Evolutionary conservation across 2,888 invertebrate genomes (phyloP), one percentile per base, ranked within the genome.

Genomic region (Oligia fasciuncula): DNA sequence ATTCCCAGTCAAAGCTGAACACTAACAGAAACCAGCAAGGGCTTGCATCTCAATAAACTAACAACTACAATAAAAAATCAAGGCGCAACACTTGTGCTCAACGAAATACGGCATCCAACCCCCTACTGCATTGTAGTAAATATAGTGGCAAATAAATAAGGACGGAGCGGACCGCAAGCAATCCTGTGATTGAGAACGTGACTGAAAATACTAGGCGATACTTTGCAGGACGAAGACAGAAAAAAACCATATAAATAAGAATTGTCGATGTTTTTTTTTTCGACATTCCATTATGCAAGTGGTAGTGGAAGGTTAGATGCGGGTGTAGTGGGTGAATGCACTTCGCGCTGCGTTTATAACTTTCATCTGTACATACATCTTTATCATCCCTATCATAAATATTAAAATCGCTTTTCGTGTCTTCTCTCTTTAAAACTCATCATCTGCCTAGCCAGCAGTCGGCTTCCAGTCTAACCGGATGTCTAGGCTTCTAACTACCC

Each of bases 141-240:
- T 86, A 83, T 88, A 87, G 80, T 77, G 69, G 73, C 84, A 86
- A 89, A 90, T 91, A 91, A 91, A 91, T 89, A 91, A 86, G 83
- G 72, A 73, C 73, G 72, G 76, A 65, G n/a, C 71, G 77, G 84
- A 87, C 91, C 88, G 87, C 88, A 84, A 90, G 90, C 92, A 92
- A 93, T 93, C 88, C 90, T 77, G 87, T 92, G 93, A 94, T 94
- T 93, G 93, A 91, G 91, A 92, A 93, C 94, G 93, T 94, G 94
- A 91, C 87, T 88, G 85, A 88, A 89, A 90, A 89, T 89, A 88
- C 87, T 77, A 81, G 80, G 82, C 76, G 90, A 82, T 83, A 87
- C 89, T 90, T 92, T 90, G 80, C 76, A 49, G 60, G 17, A 81
- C 80, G 80, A 79, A 79, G 68, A 57, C 79, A 76, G 69, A 74